A percentile compares a stretch with the other conserved stretches of the same genome.
Evolutionary conservation across 37 sponge, comb jelly and placozoan genomes (phyloP).

Genomic region (Cladorhizidae sp.): DNA sequence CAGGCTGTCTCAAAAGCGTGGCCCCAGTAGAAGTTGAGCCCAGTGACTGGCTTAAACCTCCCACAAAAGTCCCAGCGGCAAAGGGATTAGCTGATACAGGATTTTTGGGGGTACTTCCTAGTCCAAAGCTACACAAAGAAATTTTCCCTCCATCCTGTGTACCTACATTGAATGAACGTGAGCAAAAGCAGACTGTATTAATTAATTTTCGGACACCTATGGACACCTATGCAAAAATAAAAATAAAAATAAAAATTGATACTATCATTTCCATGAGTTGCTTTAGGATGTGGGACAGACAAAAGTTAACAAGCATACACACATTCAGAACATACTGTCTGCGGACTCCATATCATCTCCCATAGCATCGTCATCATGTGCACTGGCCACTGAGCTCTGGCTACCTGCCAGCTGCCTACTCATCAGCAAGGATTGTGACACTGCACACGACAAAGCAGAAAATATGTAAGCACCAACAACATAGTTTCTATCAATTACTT

Average conservation of each 20-base stretch:
- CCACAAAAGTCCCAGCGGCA: too few species aligned
- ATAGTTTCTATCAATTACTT: too few species aligned
- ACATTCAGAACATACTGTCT: constrained; percentile 14
- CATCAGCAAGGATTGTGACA: neutral
- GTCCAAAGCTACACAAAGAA: neutral
- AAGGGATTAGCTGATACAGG: too few species aligned
- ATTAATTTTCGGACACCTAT: neutral
- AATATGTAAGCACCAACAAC: too few species aligned
- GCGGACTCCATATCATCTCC: constrained; percentile 17
- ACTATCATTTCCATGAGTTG: too few species aligned
- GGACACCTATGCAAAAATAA: neutral
- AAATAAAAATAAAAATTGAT: too few species aligned
- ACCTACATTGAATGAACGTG: neutral
- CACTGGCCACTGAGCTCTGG: constrained; percentile 10
- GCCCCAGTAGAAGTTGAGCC: neutral
- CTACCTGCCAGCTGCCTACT: neutral
- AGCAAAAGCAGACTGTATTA: neutral
- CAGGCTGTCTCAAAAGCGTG: neutral
- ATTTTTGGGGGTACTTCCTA: neutral
- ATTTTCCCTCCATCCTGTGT: neutral
- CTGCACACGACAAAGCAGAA: neutral
- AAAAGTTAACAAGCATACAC: too few species aligned
- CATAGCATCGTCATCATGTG: neutral
- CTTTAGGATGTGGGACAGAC: too few species aligned
- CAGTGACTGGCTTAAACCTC: too few species aligned